Evolutionary conservation across 1,140 invertebrate genomes (phyloP), one percentile per base, ranked within the genome.

Genomic region (Probaryconus sp.): DNA sequence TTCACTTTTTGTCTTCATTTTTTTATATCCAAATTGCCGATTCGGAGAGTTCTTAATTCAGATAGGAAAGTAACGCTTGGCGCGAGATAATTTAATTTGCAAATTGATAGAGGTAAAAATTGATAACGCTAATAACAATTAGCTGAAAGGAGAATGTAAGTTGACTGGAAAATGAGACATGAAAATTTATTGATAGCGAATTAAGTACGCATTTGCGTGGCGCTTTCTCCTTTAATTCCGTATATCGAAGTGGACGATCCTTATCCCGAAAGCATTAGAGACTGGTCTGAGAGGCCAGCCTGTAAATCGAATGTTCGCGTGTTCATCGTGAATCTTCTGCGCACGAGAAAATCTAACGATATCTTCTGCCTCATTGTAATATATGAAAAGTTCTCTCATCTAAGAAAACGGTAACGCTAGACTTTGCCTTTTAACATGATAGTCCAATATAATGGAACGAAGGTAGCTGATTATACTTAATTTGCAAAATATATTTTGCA

Each of bases 191-290:
- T 56, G 58, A 47, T 45, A 70, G 50, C 6, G 43, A 51, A 74
- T 76, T 70, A 80, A 79, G 45, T 78, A 78, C 63, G 71, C 63
- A 78, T 69, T 80, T 73, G 76, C 65, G 77, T 81, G 78, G 74
- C 42, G 53, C n/a, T 75, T 67, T 63, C 42, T 67, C 65, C 37
- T 67, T 70, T 58, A 67, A 53, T 69, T 56, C 35, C 20, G 28
- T 53, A 7, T 51, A 64, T 75, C 31, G 13, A 14, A 55, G 38
- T 63, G 45, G 55, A 70, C 48, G 72, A 76, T 75, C 60, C 61
- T 75, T 78, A 61, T 79, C 51, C 35, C 24, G 9, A n/a, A n/a
- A n/a, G 45, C 56, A 31, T 50, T n/a, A n/a, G n/a, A n/a, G n/a
- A 50, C 26, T 68, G 26, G 21, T 18, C 11, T 10, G 31, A 20